Conservation (phyloP, 2,797 vertebrate genomes). For the Fistularia commersonii region DNA sequence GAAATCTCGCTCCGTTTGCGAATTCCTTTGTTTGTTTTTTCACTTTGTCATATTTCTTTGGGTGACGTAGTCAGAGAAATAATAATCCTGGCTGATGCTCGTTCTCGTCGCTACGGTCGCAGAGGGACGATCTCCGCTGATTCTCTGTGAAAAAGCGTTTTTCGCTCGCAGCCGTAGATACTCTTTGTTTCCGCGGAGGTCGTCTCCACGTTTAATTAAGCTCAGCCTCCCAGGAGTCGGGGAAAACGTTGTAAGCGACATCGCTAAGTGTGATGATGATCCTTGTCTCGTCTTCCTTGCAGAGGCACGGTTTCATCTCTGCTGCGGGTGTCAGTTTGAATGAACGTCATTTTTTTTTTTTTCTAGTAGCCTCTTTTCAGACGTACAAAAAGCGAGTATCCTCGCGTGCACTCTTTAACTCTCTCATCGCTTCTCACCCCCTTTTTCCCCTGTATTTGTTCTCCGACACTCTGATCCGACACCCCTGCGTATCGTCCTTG, state of each 20-base stretch:
- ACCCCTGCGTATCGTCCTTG: too few species aligned
- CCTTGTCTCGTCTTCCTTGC: constrained; percentile 45
- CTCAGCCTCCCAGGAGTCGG: constrained; percentile 16
- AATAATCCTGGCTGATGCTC: too few species aligned
- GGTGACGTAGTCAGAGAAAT: too few species aligned
- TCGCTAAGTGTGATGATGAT: constrained; percentile 47
- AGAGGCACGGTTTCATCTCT: constrained; percentile 45
- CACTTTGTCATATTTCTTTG: too few species aligned
- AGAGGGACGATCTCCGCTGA: too few species aligned
- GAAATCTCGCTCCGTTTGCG: too few species aligned
- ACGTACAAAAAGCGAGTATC: constrained; percentile 9
- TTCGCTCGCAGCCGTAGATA: too few species aligned
- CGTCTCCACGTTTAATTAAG: constrained; percentile 21
- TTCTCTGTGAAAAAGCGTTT: too few species aligned
- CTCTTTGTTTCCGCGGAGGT: not conserved
- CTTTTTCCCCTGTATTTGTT: constrained; percentile 1
- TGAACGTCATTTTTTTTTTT: constrained; percentile 35
- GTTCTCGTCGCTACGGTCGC: too few species aligned
- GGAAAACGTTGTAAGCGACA: constrained; percentile 36
- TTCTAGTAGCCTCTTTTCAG: constrained; percentile 19
- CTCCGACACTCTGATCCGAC: constrained; percentile 6
- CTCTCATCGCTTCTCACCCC: not conserved
- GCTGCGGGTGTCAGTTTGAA: constrained; percentile 50
- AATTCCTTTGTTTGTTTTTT: too few species aligned
- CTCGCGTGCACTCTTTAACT: constrained; percentile 5